Base-by-base conservation (phyloP, 2,797 vertebrate genomes). In the Parauchenoglanis punctatus region DNA sequence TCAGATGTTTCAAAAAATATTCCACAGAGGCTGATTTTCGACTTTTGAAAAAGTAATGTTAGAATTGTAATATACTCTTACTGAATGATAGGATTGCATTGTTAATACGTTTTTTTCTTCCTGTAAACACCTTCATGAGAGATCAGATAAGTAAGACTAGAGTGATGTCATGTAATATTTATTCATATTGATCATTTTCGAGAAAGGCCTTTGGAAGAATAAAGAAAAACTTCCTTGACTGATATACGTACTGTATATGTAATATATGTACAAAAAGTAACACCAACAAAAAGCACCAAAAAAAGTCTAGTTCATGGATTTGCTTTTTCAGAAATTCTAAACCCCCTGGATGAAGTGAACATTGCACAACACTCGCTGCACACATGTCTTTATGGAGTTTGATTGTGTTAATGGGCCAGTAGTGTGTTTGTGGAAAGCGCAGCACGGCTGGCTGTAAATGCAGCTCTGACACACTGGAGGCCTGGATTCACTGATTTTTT, bases 401-500 rank as follows among this genome's bases (percentile, higher is more conserved):
- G 65, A 85, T 63, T 72, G 76, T n/a, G 87, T 88, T 80, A 88
- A 81, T 88, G 83, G 83, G 58, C n/a, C 20, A 35, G 68, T 80
- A 75, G 52, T 84, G 87, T 68, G 73, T 84, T 78, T 87, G 81
- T 80, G 63, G 40, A 70, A 77, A 67, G 83, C 6, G 25, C 70
- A 40, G 70, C 81, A 76, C 25, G 35, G 54, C 54, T 80, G 87
- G 82, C 65, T 84, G 82, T 87, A 84, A 87, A 84, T n/a, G 63
- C 63, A 70, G 73, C 82, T 73, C 52, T 84, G 82, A 61, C 81
- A 68, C 81, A 56, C 49, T 83, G 81, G 49, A 83, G 81, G 65
- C 65, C 70, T 68, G 65, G 63, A 70, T 83, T 83, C 65, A 35
- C 46, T 18, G 83, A 98, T 98, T 97, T 91, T 77, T n/a, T 25